Base-by-base conservation (phyloP, 2,113 vertebrate genomes). In the Bubo blakistoni region DNA sequence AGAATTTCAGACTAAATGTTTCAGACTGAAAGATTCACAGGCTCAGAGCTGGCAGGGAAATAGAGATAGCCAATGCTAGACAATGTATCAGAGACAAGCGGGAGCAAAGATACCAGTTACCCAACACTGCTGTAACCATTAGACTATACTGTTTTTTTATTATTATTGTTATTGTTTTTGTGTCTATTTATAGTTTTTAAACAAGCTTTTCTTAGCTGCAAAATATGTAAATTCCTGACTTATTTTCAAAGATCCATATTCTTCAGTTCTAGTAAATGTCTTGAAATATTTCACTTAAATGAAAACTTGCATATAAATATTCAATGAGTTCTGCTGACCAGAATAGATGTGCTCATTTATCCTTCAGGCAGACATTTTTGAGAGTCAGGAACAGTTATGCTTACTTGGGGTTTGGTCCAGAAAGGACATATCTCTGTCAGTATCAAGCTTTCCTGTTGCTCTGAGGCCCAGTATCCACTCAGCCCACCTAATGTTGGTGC, bases 221-320 rank as follows among this genome's bases (percentile, higher is more conserved):
- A 78, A 94, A 92, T 92, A 95, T 95, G 57, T 93, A 86, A 93
- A 93, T 88, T 95, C 80, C 74, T 73, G 52, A 63, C 76, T 95
- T 84, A 91, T 91, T 97, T 98, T 96, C 96, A 96, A 96, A 97
- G 63, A 71, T 72, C 83, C 88, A 58, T 91, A 88, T 94, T 95
- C 77, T 96, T 97, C 95, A 91, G 79, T 93, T 98, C 95, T 71
- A 73, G 84, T 90, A 98, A 92, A 95, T 97, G 97, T 93, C 96
- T 97, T 95, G 92, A 95, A 97, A 97, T 97, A 97, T 95, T 97
- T 98, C 91, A 95, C 94, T 97, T 27, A 51, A 97, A 97, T 98
- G 96, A 98, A 97, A 98, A 96, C 86, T 96, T 94, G 74, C 91
- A 89, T 95, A 98, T 98, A 97, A 98, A 98, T 98, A 98, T 98